A percentile compares a stretch with the other conserved stretches of the same genome.
phyloP scores from a whole-genome alignment of 1,140 invertebrate genomes.

The Diorhabda elongata region DNA sequence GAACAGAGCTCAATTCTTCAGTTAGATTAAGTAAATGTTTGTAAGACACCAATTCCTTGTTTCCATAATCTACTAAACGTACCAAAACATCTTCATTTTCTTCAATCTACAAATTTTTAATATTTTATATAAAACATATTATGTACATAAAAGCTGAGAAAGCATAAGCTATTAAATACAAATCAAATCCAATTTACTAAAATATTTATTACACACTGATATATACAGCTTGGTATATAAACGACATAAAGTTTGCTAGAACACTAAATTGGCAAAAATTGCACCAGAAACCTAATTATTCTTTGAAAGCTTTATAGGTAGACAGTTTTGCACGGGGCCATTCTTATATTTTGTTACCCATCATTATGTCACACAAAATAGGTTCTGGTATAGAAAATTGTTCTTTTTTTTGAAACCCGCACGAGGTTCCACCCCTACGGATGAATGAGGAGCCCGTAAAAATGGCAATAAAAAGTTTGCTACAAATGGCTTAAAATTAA shows the following conservation, averaged over 20 bases:
- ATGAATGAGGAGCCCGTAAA: no score
- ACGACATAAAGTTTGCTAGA: neutral
- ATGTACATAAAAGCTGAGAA: neutral
- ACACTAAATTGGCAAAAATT: neutral
- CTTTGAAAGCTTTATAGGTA: no score
- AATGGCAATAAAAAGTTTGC: no score
- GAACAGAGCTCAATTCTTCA: slow-evolving; percentile 25
- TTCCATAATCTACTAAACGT: slow-evolving; percentile 33
- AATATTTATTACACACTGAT: neutral
- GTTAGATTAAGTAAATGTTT: slow-evolving; percentile 27
- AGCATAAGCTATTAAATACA: neutral
- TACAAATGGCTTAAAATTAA: no score
- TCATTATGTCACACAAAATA: no score
- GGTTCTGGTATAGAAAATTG: no score
- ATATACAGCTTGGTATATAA: neutral
- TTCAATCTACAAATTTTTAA: slow-evolving; percentile 19
- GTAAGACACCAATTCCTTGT: slow-evolving; percentile 20
- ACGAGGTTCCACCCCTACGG: no score
- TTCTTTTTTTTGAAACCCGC: no score
- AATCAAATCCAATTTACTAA: neutral
- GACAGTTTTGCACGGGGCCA: no score
- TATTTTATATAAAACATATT: neutral
- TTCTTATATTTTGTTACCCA: no score
- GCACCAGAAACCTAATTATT: no score
- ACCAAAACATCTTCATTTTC: slow-evolving; percentile 23